A percentile compares a stretch with the other conserved stretches of the same genome.
These are phyloP conservation scores for Erebia aethiops DNA, from an alignment of 2,888 invertebrate genomes.

Conservation along the genomic window DNA sequence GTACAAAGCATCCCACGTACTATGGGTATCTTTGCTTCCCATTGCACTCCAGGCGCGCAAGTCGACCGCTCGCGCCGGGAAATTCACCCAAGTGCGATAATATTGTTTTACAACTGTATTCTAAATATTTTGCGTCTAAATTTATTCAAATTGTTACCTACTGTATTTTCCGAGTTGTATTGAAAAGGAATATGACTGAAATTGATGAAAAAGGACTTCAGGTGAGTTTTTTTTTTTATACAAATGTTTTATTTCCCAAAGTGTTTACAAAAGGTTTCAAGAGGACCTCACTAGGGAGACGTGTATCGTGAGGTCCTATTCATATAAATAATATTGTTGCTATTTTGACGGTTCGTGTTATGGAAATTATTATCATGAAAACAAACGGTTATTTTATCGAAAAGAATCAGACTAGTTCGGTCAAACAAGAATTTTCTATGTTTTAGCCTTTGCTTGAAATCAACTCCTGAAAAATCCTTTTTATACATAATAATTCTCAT, in stretches of 20 bases:
- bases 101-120: slow-evolving; percentile 20
- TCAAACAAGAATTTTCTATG: too few species aligned
- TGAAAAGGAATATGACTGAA: slow-evolving; percentile 54
- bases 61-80: slow-evolving; percentile 37
- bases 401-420: too few species aligned
- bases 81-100: neutral
- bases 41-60: slow-evolving; percentile 46
- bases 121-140: neutral
- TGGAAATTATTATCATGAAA: neutral
- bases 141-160: neutral
- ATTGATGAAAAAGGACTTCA: slow-evolving; percentile 62
- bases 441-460: too few species aligned
- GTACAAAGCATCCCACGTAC: slow-evolving; percentile 14
- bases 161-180: neutral
- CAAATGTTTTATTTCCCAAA: too few species aligned
- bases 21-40: slow-evolving; percentile 32
- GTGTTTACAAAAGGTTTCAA: too few species aligned
- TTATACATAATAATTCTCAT: too few species aligned
- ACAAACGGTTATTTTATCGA: neutral
- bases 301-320: too few species aligned
- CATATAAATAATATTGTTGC: neutral
- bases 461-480: too few species aligned
- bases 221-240: slow-evolving; percentile 48
- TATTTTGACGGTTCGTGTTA: neutral
- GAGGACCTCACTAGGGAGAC: too few species aligned